phyloP scores from a whole-genome alignment of 2,888 invertebrate genomes.

The Steinernema carpocapsae region DNA sequence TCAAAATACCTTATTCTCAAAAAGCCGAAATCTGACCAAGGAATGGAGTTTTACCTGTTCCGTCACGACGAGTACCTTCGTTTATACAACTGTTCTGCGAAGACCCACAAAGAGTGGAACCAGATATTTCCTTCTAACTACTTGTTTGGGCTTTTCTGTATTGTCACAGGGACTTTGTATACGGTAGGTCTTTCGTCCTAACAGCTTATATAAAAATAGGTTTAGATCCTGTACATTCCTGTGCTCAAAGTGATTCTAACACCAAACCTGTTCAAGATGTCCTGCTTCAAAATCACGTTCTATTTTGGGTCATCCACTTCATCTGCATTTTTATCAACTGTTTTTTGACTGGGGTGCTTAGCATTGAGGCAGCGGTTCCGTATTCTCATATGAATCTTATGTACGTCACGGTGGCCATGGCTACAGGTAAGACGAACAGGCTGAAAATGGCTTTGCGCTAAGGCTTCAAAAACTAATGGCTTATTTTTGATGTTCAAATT shows the following conservation, averaged over 20 bases:
- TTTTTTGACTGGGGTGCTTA: background rate
- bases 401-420: background rate
- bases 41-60: background rate
- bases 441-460: background rate
- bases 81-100: background rate
- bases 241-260: background rate
- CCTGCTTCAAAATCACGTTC: slow-evolving; percentile 7
- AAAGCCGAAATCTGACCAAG: too few species aligned
- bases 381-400: background rate
- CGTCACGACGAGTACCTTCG: slow-evolving; percentile 8
- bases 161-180: background rate
- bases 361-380: background rate
- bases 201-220: background rate
- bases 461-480: background rate
- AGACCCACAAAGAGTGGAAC: background rate
- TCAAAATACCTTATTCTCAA: too few species aligned
- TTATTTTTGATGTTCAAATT: background rate
- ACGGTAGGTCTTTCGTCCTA: background rate
- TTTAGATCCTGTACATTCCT: background rate
- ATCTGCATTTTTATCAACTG: slow-evolving; percentile 1
- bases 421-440: background rate
- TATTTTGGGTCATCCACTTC: background rate
- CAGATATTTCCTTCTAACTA: background rate
- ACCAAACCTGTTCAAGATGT: background rate
- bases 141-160: background rate